A percentile compares a stretch with the other conserved stretches of the same genome.
These are phyloP conservation scores for Petrocephalus microphthalmus DNA, from an alignment of 2,113 vertebrate genomes.

Conservation along the genomic window DNA sequence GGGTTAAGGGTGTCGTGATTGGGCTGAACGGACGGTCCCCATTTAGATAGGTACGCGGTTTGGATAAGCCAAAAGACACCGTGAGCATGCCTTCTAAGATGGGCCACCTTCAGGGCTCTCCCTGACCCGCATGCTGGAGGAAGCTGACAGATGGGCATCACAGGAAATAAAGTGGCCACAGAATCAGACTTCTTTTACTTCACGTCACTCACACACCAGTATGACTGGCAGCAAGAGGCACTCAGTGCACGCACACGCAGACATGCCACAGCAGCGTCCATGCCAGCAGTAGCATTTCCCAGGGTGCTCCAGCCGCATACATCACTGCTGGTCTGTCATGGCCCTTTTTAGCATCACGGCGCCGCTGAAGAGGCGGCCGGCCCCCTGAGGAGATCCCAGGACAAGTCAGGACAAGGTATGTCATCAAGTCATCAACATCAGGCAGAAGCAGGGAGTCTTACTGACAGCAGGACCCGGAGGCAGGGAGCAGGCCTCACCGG, in stretches of 20 bases:
- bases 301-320: background rate
- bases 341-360: background rate
- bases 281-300: background rate
- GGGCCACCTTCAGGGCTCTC: background rate
- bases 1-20: too few relatives aligned
- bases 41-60: too few relatives aligned
- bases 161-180: background rate
- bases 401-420: background rate
- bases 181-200: background rate
- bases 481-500: background rate
- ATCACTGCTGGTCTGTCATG: background rate
- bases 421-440: background rate
- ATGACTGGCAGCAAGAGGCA: background rate
- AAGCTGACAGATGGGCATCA: background rate
- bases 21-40: too few relatives aligned
- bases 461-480: background rate
- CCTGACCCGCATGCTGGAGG: background rate
- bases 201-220: background rate
- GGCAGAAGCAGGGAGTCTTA: background rate
- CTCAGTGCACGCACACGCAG: background rate
- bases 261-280: background rate
- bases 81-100: background rate
- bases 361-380: background rate
- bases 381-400: background rate
- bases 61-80: background rate